Evolutionary conservation across 2,113 vertebrate species (phyloP), one percentile per base, ranked within the genome.

Genomic region (Gallinago paraguaiae): DNA sequence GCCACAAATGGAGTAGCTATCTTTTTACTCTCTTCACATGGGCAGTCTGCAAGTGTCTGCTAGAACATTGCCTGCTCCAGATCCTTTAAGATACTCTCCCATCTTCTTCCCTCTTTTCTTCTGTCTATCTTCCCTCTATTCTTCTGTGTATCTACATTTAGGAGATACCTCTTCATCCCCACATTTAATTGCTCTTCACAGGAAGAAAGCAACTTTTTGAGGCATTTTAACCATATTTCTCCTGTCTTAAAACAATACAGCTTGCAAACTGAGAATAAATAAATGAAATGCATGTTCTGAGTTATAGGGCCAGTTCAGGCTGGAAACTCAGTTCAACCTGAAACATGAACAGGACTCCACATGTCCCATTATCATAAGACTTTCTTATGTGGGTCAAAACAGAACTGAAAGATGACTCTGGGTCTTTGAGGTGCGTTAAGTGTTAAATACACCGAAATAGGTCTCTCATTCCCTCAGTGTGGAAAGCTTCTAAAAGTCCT

Each of bases 361-460:
- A 4, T 22, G 6, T 31, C 54, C 12, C 28, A 14, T 59, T 39
- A 68, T 11, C n/a, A 41, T 35, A 43, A 33, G 3, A 54, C 37
- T 48, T 90, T 57, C 7, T 14, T 30, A 23, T 0, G 0, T 15
- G 2, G 6, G 6, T 53, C 48, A 63, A 65, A 67, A 7, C 16
- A 27, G 16, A 75, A 4, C 0, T 1, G 6, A 50, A 67, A 72
- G 2, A 2, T 39, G 5, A 72, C 39, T 27, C n/a, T 25, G 45
- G 24, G 59, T 28, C n/a, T 45, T 64, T 8, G 1, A 13, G 8
- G 1, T 18, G 11, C 67, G 11, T 45, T 2, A 10, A 48, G 33
- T 13, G 4, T 19, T 23, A 20, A 71, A 24, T 35, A 45, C 7
- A 46, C 6, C 27, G 11, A 9, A 82, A 51, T 3, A 56, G 8